A percentile compares a stretch with the other conserved stretches of the same genome.
Conservation (phyloP, 2,888 invertebrate species). For the Calliopum simillimum region DNA sequence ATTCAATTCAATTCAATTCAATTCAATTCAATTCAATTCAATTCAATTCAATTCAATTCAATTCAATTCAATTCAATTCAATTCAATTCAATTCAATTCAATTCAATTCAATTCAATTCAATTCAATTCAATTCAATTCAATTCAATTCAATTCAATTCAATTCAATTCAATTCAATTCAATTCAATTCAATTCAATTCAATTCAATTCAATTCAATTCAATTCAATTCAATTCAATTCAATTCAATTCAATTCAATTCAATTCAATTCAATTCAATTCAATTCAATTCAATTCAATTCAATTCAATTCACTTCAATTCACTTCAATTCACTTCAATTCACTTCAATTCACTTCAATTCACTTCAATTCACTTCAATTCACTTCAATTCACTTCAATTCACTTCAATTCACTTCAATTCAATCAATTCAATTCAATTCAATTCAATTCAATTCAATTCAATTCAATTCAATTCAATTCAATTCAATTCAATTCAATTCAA, state of each 20-base stretch:
- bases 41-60: too few relatives aligned
- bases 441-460: conserved; percentile 36
- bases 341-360: conserved; percentile 35
- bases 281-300: conserved; percentile 33
- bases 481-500: conserved; percentile 35
- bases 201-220: conserved; percentile 11
- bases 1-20: too few relatives aligned
- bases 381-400: conserved; percentile 35
- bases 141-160: conserved; percentile 14
- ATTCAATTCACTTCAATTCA: conserved; percentile 33
- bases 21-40: too few relatives aligned
- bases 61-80: too few relatives aligned
- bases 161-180: conserved; percentile 22
- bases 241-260: conserved; percentile 11
- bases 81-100: too few relatives aligned
- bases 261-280: conserved; percentile 1
- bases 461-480: conserved; percentile 36
- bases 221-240: conserved; percentile 13
- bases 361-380: conserved; percentile 32
- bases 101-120: too few relatives aligned
- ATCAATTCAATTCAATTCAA: conserved; percentile 35
- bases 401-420: too few relatives aligned
- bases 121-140: conserved; percentile 1
- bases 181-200: conserved; percentile 11
- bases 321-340: conserved; percentile 33